Evolutionary conservation across 2,888 invertebrate genomes (phyloP).

Genomic region (Nectonema munidae): DNA sequence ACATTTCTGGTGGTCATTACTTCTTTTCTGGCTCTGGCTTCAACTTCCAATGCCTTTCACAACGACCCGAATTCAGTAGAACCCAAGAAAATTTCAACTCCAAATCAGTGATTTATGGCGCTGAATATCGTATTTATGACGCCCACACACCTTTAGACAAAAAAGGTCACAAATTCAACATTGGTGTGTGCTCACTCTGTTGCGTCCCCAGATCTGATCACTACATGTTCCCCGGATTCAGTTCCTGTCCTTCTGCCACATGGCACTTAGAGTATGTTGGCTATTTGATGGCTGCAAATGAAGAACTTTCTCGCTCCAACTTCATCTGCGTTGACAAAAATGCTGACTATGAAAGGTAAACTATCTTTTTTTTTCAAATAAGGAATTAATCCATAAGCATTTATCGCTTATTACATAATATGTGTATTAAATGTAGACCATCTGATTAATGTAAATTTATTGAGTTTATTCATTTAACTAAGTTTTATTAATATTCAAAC

Average conservation of each 20-base stretch:
- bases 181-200: constrained; percentile 1
- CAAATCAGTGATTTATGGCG: constrained; percentile 7
- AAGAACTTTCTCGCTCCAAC: constrained; percentile 8
- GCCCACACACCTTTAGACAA: constrained; percentile 2
- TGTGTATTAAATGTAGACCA: no score
- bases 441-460: no score
- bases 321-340: constrained; percentile 8
- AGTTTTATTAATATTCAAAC: no score
- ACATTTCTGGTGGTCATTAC: constrained; percentile 11
- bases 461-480: no score
- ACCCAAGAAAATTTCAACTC: constrained; percentile 6
- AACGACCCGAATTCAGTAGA: neutral
- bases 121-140: constrained; percentile 7
- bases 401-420: no score
- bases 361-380: no score
- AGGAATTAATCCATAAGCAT: no score
- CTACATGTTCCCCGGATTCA: constrained; percentile 10
- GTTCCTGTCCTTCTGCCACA: neutral
- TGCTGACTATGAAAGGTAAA: constrained; percentile 10
- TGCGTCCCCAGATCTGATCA: constrained; percentile 1
- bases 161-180: constrained; percentile 8
- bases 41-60: constrained; percentile 7
- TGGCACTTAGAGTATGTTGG: neutral
- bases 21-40: constrained; percentile 11
- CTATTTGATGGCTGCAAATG: constrained; percentile 8